phyloP scores from a whole-genome alignment of 2,797 vertebrate genomes.

The Pelodytes ibericus region DNA sequence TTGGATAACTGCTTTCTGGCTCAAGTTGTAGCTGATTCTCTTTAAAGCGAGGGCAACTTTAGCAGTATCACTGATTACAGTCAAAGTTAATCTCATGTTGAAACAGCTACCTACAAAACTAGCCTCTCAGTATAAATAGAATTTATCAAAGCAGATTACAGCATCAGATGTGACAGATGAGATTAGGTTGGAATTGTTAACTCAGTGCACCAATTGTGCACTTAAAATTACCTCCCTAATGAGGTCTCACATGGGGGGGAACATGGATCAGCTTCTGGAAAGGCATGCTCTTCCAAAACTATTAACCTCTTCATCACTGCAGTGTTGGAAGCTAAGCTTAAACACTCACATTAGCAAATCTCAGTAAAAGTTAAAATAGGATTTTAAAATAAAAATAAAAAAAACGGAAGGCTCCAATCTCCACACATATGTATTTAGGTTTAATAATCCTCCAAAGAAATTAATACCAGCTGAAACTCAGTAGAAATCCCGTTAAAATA shows the following conservation, averaged over 20 bases:
- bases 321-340: too few species aligned
- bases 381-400: too few species aligned
- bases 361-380: too few species aligned
- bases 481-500: too few species aligned
- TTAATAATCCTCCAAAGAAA: too few species aligned
- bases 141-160: constrained; percentile 69
- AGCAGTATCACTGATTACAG: constrained; percentile 62
- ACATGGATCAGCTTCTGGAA: constrained; percentile 8
- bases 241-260: constrained; percentile 59
- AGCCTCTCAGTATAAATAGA: constrained; percentile 65
- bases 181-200: constrained; percentile 62
- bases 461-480: too few species aligned
- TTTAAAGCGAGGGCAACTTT: not conserved
- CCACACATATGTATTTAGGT: too few species aligned
- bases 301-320: constrained; percentile 1
- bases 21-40: not conserved
- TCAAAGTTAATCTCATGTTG: constrained; percentile 63
- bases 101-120: constrained; percentile 63
- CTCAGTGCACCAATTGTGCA: constrained; percentile 40
- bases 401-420: too few species aligned
- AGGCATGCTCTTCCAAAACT: not conserved
- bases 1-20: constrained; percentile 9
- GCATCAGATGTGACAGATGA: constrained; percentile 70
- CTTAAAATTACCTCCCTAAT: constrained; percentile 56
- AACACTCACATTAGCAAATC: too few species aligned